phyloP scores from a whole-genome alignment of 2,888 invertebrate genomes.

The Sicus ferrugineus region DNA sequence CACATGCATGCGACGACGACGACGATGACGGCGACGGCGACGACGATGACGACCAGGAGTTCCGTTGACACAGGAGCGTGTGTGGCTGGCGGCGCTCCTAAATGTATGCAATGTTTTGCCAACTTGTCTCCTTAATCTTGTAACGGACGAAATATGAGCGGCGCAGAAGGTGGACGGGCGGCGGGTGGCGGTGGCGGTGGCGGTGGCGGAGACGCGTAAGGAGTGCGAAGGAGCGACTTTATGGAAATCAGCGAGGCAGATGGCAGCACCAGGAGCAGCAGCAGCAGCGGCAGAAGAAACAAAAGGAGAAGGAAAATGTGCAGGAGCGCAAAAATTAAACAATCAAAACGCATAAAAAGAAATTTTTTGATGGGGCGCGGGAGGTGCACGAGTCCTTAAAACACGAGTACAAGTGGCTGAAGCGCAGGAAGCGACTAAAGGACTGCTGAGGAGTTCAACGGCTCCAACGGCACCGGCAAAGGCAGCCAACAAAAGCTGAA shows the following conservation, averaged over 20 bases:
- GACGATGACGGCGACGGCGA: neutral
- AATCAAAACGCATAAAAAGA: slow-evolving; percentile 8
- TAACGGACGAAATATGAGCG: slow-evolving; percentile 17
- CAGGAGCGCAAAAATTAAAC: slow-evolving; percentile 25
- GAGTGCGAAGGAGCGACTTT: slow-evolving; percentile 28
- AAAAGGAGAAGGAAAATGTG: slow-evolving; percentile 15
- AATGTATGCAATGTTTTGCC: slow-evolving; percentile 43
- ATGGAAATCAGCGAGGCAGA: slow-evolving; percentile 37
- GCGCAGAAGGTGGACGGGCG: neutral
- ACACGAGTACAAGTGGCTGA: slow-evolving; percentile 17
- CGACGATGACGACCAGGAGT: slow-evolving; percentile 12
- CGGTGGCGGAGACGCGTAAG: neutral
- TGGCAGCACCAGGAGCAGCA: slow-evolving; percentile 26
- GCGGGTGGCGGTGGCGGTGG: neutral
- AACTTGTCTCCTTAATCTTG: slow-evolving; percentile 41
- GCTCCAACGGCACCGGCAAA: slow-evolving; percentile 18
- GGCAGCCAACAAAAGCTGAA: neutral
- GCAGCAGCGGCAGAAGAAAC: slow-evolving; percentile 16
- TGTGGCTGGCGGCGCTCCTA: slow-evolving; percentile 41
- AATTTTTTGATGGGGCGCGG: neutral
- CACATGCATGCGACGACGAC: slow-evolving; percentile 6
- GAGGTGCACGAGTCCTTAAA: neutral
- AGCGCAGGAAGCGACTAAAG: slow-evolving; percentile 19
- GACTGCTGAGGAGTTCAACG: slow-evolving; percentile 33
- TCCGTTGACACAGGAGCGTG: slow-evolving; percentile 40